A percentile compares a stretch with the other conserved stretches of the same genome.
These are phyloP conservation scores for Lasioglossum albipes DNA, from an alignment of 1,140 invertebrate genomes.

Conservation along the genomic window DNA sequence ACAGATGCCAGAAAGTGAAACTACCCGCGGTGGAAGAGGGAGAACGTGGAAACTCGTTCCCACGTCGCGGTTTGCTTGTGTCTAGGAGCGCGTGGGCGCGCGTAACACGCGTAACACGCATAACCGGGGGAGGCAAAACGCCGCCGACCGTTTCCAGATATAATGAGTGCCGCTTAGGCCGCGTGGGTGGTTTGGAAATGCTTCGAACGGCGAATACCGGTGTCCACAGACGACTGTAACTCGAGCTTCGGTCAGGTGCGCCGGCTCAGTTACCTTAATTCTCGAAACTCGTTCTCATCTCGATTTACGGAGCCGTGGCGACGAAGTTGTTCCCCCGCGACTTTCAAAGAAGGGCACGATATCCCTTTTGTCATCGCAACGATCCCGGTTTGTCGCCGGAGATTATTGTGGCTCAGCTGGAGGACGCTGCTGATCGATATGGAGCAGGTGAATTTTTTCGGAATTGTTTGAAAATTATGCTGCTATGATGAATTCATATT, in stretches of 20 bases:
- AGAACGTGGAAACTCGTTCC: conserved; percentile 57
- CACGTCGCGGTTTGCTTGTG: conserved; percentile 20
- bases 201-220: conserved; percentile 38
- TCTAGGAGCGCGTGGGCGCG: conserved; percentile 60
- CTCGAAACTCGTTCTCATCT: conserved; percentile 64
- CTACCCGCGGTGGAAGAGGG: conserved; percentile 32
- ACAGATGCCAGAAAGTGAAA: conserved; percentile 63
- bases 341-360: conserved; percentile 13
- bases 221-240: conserved; percentile 39
- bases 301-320: conserved; percentile 49
- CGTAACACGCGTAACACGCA: conserved; percentile 58
- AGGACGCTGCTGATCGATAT: neutral
- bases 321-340: conserved; percentile 12
- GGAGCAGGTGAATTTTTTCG: neutral
- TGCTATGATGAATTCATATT: too few relatives aligned
- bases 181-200: conserved; percentile 63
- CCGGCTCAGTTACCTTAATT: conserved; percentile 65
- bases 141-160: conserved; percentile 50
- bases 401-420: neutral
- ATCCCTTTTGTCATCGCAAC: conserved; percentile 7
- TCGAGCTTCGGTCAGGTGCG: conserved; percentile 62
- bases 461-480: too few relatives aligned
- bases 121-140: conserved; percentile 46
- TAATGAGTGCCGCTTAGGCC: conserved; percentile 50
- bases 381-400: conserved; percentile 4